Conservation (phyloP, 1,140 invertebrate genomes). For the Bombus fervidus region DNA sequence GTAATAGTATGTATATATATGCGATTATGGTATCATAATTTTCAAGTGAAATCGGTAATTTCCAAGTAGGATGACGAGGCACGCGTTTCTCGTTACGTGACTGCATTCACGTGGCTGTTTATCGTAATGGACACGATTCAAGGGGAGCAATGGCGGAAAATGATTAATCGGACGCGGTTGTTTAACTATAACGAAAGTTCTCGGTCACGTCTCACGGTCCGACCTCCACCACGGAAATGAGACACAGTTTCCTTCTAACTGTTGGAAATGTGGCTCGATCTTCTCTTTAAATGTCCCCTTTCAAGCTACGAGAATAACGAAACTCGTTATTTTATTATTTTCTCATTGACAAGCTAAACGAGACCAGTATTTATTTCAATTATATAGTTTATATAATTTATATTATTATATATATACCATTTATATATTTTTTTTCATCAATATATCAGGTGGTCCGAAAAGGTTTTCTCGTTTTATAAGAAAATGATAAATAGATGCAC, state of each 20-base stretch:
- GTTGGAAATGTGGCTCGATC: not conserved
- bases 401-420: no score
- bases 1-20: not conserved
- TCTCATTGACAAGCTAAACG: no score
- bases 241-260: not conserved
- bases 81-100: conserved; percentile 23
- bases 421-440: no score
- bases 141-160: conserved; percentile 7
- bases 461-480: no score
- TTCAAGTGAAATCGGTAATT: not conserved
- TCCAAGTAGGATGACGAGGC: not conserved
- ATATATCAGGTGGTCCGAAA: no score
- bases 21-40: not conserved
- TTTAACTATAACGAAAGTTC: conserved; percentile 27
- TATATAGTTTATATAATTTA: no score
- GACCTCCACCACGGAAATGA: conserved; percentile 21
- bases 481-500: no score
- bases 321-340: no score
- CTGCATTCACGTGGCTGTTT: not conserved
- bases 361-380: fast-evolving
- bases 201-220: conserved; percentile 5
- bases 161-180: conserved; percentile 37
- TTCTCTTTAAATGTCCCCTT: no score
- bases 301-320: no score
- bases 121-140: conserved; percentile 23